phyloP scores from a whole-genome alignment of 92 coral and sea anemone species.

The Zoanthus sociatus region DNA sequence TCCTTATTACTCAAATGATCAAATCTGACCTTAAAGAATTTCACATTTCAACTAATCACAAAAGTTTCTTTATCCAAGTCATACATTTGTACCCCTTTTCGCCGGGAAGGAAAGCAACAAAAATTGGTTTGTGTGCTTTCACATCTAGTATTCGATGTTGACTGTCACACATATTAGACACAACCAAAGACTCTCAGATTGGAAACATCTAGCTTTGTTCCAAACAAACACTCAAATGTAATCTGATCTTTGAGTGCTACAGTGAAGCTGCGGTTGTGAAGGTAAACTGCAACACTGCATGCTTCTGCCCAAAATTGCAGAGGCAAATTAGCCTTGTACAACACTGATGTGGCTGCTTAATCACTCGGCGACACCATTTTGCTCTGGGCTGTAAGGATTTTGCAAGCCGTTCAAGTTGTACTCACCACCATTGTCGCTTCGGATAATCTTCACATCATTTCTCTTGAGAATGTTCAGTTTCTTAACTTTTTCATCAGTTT shows the following conservation, averaged over 20 bases:
- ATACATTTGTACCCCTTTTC: conserved; percentile 70
- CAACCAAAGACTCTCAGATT: conserved; percentile 72
- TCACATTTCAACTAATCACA: conserved; percentile 57
- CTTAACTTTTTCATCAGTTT: conserved; percentile 1
- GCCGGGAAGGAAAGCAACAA: conserved; percentile 63
- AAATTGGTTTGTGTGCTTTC: conserved; percentile 66
- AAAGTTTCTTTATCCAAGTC: conserved; percentile 53
- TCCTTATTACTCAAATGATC: conserved; percentile 42
- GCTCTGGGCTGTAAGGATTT: conserved; percentile 73
- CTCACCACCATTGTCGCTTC: conserved; percentile 25
- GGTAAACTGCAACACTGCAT: conserved; percentile 71
- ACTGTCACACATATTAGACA: conserved; percentile 56
- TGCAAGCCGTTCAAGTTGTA: conserved; percentile 41
- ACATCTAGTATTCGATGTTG: conserved; percentile 63
- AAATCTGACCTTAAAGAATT: conserved; percentile 58
- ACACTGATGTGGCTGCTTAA: conserved; percentile 76
- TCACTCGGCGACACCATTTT: conserved; percentile 67
- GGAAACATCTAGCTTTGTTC: conserved; percentile 61
- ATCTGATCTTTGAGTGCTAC: conserved; percentile 57
- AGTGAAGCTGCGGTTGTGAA: conserved; percentile 65
- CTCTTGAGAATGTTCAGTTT: conserved; percentile 20
- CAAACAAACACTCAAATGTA: conserved; percentile 63
- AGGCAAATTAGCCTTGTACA: conserved; percentile 61
- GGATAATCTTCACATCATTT: conserved; percentile 30
- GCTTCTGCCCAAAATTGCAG: conserved; percentile 42